phyloP scores from a whole-genome alignment of 2,113 vertebrate species.

The Atractosteus spatula region DNA sequence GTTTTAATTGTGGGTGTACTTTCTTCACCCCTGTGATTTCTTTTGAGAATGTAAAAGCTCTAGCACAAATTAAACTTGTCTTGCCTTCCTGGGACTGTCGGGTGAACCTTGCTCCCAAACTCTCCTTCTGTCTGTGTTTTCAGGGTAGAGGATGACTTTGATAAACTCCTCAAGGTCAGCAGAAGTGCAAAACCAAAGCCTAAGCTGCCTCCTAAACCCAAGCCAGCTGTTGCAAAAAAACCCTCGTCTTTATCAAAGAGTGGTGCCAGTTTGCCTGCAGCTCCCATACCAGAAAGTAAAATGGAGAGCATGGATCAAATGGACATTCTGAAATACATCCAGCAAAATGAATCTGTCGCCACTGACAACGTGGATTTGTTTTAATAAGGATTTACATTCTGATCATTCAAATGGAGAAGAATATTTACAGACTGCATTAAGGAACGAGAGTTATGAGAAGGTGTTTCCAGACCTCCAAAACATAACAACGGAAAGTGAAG shows the following conservation, averaged over 20 bases:
- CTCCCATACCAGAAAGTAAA: constrained; percentile 29
- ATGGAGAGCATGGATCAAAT: constrained; percentile 70
- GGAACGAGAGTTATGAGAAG: no score
- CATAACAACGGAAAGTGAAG: no score
- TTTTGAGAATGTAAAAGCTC: no score
- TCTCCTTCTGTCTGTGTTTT: neutral
- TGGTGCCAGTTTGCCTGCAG: neutral
- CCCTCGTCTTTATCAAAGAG: constrained; percentile 31
- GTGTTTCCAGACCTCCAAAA: no score
- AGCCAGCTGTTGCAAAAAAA: constrained; percentile 60
- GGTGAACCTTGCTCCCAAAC: no score
- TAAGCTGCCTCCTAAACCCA: constrained; percentile 52
- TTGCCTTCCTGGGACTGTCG: no score
- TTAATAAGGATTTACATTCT: constrained; percentile 40
- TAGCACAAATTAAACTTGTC: no score
- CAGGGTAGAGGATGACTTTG: constrained; percentile 79
- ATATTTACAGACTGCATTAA: no score
- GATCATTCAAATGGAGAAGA: no score
- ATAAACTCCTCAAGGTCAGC: constrained; percentile 66
- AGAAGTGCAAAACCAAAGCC: constrained; percentile 36
- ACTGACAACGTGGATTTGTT: constrained; percentile 67
- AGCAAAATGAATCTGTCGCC: constrained; percentile 62
- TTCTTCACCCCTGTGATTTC: no score
- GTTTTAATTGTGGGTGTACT: no score
- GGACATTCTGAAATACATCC: constrained; percentile 80